Evolutionary conservation across 2,113 vertebrate genomes (phyloP).

Genomic region (Albula goreensis): DNA sequence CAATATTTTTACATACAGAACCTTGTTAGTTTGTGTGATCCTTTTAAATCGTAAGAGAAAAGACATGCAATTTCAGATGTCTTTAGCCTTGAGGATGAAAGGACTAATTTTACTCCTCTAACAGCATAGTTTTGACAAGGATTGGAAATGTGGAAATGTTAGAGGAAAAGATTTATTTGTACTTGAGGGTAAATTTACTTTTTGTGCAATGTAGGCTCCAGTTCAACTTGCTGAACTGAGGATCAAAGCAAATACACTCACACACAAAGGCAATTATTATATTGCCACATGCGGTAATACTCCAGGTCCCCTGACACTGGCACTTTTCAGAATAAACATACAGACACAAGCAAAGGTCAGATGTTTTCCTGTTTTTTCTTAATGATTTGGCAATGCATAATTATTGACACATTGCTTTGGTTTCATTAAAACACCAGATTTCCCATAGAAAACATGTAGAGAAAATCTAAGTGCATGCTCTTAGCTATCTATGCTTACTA

Average conservation of each 20-base stretch:
- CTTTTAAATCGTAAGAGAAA: not conserved
- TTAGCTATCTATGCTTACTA: not conserved
- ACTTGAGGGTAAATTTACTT: not conserved
- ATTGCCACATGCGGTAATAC: not conserved
- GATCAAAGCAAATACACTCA: not conserved
- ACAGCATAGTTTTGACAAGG: conserved; percentile 1
- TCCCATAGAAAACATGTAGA: not conserved
- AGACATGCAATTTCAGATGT: not conserved
- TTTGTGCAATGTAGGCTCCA: not conserved
- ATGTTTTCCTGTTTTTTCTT: conserved; percentile 7
- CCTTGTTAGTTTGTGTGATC: no score
- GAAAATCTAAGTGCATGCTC: not conserved
- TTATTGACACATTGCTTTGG: not conserved
- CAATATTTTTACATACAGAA: not conserved
- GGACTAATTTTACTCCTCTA: not conserved
- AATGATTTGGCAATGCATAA: not conserved
- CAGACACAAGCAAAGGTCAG: not conserved
- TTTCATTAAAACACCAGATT: not conserved
- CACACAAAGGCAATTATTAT: not conserved
- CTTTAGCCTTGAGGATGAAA: not conserved
- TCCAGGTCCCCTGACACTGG: not conserved
- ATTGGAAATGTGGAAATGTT: not conserved
- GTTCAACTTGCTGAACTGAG: not conserved
- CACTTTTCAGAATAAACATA: conserved; percentile 13
- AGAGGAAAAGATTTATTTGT: conserved; percentile 17